Conservation (phyloP, 2,797 vertebrate genomes). For the Scomberomorus guttatus region DNA sequence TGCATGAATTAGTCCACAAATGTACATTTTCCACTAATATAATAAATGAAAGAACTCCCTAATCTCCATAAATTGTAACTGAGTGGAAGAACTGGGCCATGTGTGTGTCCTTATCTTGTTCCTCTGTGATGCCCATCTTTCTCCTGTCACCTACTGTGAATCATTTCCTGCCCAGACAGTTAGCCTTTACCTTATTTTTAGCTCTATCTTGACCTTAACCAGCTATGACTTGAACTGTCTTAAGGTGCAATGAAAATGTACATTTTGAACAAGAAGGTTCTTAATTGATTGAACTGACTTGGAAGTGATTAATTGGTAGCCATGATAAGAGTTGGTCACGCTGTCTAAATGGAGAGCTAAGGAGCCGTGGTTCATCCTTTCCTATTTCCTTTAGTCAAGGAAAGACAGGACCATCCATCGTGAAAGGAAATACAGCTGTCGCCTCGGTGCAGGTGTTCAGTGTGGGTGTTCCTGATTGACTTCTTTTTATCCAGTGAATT, state of each 20-base stretch:
- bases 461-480: background rate
- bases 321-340: background rate
- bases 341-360: constrained; percentile 6
- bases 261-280: constrained; percentile 7
- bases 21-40: background rate
- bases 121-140: background rate
- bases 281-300: constrained; percentile 34
- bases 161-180: constrained; percentile 20
- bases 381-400: background rate
- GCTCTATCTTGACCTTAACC: background rate
- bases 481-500: background rate
- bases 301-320: constrained; percentile 19
- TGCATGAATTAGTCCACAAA: background rate
- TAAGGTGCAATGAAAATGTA: constrained; percentile 7
- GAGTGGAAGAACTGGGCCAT: background rate
- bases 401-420: background rate
- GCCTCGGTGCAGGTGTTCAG: background rate
- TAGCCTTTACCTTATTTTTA: constrained; percentile 11
- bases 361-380: background rate
- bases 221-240: constrained; percentile 1
- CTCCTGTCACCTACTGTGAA: constrained; percentile 16
- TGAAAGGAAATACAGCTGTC: background rate
- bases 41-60: background rate
- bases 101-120: constrained; percentile 8
- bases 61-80: background rate